A percentile compares a stretch with the other conserved stretches of the same genome.
phyloP scores from a whole-genome alignment of 2,797 vertebrate species.

The Centroberyx gerrardi region DNA sequence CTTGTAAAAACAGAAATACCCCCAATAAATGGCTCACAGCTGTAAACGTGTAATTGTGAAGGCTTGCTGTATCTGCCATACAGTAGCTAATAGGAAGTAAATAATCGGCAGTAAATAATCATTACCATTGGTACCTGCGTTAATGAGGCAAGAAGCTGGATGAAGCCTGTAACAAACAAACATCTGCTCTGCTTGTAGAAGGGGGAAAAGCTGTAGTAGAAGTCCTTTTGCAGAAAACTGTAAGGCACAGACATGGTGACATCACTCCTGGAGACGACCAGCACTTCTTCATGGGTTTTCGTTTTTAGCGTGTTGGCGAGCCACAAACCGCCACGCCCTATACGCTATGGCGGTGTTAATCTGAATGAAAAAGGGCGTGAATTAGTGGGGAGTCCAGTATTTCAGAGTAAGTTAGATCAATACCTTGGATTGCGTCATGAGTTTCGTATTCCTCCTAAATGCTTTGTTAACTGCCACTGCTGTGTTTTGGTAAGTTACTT shows the following conservation, averaged over 20 bases:
- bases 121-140: conserved; percentile 7
- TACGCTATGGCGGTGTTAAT: background rate
- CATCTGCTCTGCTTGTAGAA: conserved; percentile 8
- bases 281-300: background rate
- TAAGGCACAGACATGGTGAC: background rate
- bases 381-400: background rate
- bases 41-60: conserved; percentile 2
- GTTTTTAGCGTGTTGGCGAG: background rate
- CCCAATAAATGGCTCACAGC: background rate
- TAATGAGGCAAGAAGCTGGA: conserved; percentile 25
- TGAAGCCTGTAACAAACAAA: conserved; percentile 1
- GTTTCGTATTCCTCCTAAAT: background rate
- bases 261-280: background rate
- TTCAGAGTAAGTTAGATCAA: background rate
- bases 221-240: background rate
- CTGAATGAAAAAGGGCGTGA: background rate
- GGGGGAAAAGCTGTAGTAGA: background rate
- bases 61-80: background rate
- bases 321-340: background rate
- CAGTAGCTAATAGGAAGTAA: background rate
- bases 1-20: background rate
- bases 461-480: background rate
- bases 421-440: background rate
- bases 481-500: background rate
- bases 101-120: conserved; percentile 22